These are phyloP conservation scores for Odontamblyopus rebecca DNA, from an alignment of 2,797 vertebrate genomes.

Conservation along the genomic window DNA sequence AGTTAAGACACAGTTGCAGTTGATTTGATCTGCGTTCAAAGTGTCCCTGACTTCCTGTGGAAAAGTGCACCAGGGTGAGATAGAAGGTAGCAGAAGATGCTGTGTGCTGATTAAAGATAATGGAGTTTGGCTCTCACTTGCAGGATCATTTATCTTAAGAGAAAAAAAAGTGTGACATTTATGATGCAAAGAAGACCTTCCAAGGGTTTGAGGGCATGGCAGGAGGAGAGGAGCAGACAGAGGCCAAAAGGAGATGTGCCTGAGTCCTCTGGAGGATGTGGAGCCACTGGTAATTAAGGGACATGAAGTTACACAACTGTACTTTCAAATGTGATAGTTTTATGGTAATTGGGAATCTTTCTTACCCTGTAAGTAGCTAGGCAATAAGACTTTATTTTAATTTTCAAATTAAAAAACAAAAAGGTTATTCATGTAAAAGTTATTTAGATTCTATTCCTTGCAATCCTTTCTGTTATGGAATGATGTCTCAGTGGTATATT, in stretches of 20 bases:
- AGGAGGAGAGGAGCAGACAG: conserved; percentile 47
- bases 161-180: conserved; percentile 67
- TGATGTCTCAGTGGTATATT: no score
- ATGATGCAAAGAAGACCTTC: conserved; percentile 70
- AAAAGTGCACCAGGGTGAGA: conserved; percentile 23
- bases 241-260: conserved; percentile 47
- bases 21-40: conserved; percentile 12
- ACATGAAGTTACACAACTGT: no score
- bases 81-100: conserved; percentile 52
- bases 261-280: conserved; percentile 62
- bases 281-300: conserved; percentile 47
- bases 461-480: no score
- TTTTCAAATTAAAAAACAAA: no score
- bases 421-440: no score
- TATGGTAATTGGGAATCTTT: no score
- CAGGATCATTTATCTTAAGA: conserved; percentile 62
- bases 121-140: conserved; percentile 56
- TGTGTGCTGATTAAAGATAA: conserved; percentile 66
- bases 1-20: conserved; percentile 12
- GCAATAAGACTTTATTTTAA: no score
- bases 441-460: no score
- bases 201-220: conserved; percentile 76
- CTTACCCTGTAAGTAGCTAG: no score
- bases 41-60: conserved; percentile 28
- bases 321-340: no score